A percentile compares a stretch with the other conserved stretches of the same genome.
Evolutionary conservation across 1,140 invertebrate species (phyloP).

Genomic region (Leptinotarsa undecemlineata): DNA sequence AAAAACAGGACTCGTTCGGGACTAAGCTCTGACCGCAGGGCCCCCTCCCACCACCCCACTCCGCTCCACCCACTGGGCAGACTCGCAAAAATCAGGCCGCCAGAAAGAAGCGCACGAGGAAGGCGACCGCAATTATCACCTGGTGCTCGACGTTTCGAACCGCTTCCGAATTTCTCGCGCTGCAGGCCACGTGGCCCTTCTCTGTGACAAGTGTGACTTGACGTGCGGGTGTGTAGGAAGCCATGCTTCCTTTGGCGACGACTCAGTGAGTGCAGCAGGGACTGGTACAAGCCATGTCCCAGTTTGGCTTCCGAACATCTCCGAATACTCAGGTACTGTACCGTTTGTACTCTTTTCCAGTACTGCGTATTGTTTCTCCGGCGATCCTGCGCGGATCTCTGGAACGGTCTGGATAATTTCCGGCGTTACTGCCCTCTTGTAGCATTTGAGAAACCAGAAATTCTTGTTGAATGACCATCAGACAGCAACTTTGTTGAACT

Average conservation of each 20-base stretch:
- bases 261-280: conserved; percentile 52
- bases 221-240: conserved; percentile 44
- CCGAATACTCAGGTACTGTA: conserved; percentile 66
- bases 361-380: neutral
- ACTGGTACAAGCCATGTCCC: conserved; percentile 67
- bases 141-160: conserved; percentile 44
- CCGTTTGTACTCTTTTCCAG: neutral
- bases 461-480: no score
- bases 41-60: conserved; percentile 41
- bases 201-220: conserved; percentile 1
- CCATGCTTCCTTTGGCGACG: conserved; percentile 53
- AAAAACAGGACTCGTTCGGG: conserved; percentile 53
- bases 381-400: no score
- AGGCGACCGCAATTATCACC: conserved; percentile 54
- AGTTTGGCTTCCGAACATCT: conserved; percentile 69
- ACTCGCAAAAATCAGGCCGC: conserved; percentile 63
- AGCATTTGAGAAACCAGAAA: no score
- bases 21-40: conserved; percentile 44
- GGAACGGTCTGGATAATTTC: no score
- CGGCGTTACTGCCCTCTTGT: no score
- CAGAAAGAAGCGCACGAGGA: conserved; percentile 52
- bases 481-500: no score
- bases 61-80: conserved; percentile 57
- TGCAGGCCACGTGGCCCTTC: conserved; percentile 24
- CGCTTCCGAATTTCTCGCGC: conserved; percentile 39